Conservation (phyloP, 1,140 invertebrate species). For the Ruditapes philippinarum region DNA sequence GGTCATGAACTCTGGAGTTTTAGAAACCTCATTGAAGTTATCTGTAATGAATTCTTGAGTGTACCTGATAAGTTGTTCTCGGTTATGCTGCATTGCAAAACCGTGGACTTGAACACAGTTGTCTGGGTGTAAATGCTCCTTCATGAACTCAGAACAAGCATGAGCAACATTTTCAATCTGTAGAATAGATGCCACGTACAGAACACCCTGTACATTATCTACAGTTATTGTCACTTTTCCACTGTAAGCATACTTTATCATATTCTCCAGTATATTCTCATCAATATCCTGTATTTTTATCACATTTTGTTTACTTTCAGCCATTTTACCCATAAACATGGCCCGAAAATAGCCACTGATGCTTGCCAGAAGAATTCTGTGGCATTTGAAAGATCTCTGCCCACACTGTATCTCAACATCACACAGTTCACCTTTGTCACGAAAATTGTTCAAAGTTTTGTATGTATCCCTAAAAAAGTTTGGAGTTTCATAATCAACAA, state of each 20-base stretch:
- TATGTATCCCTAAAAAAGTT: constrained; percentile 70
- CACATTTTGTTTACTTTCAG: constrained; percentile 79
- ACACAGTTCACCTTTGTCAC: constrained; percentile 79
- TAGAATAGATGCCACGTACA: constrained; percentile 85
- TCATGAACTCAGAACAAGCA: constrained; percentile 86
- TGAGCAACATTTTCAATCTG: constrained; percentile 85
- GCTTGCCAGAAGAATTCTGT: constrained; percentile 83
- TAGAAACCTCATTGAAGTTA: constrained; percentile 83
- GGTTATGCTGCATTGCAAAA: constrained; percentile 86
- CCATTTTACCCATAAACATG: constrained; percentile 85
- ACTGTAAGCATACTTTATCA: constrained; percentile 85
- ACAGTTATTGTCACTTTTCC: constrained; percentile 81
- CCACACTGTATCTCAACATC: constrained; percentile 84
- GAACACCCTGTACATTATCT: constrained; percentile 84
- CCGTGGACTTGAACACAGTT: constrained; percentile 85
- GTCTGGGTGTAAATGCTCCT: constrained; percentile 83
- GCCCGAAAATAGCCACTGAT: constrained; percentile 84
- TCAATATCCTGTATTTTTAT: constrained; percentile 85
- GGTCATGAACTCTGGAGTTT: constrained; percentile 82
- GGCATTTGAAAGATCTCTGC: constrained; percentile 81
- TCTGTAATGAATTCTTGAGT: constrained; percentile 84
- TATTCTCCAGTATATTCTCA: constrained; percentile 82
- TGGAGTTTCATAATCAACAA: constrained; percentile 59
- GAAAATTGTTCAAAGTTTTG: constrained; percentile 79
- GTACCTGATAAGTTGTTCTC: constrained; percentile 81